A percentile compares a stretch with the other conserved stretches of the same genome.
Evolutionary conservation across 1,140 invertebrate genomes (phyloP).

Genomic region (Drosophila repletoides): DNA sequence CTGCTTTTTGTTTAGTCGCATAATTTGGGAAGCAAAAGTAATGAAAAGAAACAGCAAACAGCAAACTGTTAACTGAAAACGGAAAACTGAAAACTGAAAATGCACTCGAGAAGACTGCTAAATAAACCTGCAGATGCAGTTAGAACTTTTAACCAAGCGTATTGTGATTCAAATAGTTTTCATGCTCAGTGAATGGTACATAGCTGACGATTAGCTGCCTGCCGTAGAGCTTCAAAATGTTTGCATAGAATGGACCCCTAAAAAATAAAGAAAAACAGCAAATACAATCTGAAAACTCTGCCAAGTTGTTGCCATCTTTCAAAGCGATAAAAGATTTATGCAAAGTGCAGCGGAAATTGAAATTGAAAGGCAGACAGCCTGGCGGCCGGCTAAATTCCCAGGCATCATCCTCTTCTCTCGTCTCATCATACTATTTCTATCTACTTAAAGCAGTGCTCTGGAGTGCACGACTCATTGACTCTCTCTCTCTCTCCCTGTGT

Average conservation of each 20-base stretch:
- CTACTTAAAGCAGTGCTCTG: constrained; percentile 11
- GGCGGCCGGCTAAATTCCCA: background rate
- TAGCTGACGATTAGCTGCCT: constrained; percentile 61
- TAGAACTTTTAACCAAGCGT: constrained; percentile 10
- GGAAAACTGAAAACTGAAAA: constrained; percentile 1
- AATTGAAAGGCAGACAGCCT: constrained; percentile 36
- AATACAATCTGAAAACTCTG: constrained; percentile 7
- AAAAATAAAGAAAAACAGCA: constrained; percentile 5
- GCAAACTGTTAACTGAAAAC: constrained; percentile 8
- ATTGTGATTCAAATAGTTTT: constrained; percentile 37
- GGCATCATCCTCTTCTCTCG: background rate
- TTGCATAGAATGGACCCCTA: constrained; percentile 23
- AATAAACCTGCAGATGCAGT: constrained; percentile 24
- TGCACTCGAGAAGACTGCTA: constrained; percentile 11
- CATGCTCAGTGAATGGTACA: constrained; percentile 46
- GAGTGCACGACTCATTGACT: constrained; percentile 59
- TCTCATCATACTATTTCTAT: background rate
- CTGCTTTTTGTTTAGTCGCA: constrained; percentile 13
- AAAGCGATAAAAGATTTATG: constrained; percentile 67
- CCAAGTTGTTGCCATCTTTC: constrained; percentile 48
- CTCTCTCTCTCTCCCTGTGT: constrained; percentile 11
- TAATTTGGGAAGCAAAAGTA: constrained; percentile 24
- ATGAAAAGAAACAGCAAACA: constrained; percentile 38
- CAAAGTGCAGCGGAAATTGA: constrained; percentile 72
- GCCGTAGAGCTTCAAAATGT: constrained; percentile 21